phyloP scores from a whole-genome alignment of 2,888 invertebrate species.

The Odontocerum albicorne region DNA sequence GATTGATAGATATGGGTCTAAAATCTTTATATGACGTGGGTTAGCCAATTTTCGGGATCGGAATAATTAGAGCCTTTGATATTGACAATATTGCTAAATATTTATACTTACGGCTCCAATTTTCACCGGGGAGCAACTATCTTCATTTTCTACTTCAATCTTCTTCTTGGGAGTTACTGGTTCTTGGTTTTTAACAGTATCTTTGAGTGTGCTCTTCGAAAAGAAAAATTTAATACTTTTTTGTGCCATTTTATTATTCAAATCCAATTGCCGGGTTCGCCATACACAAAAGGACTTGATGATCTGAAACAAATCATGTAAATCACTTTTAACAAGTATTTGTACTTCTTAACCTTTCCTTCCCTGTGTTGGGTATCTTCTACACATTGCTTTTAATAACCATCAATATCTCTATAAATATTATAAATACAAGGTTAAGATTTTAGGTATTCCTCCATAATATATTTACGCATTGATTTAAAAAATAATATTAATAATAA shows the following conservation, averaged over 20 bases:
- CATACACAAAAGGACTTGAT: not conserved
- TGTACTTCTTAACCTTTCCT: too few relatives aligned
- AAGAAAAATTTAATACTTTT: constrained; percentile 55
- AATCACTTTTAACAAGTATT: too few relatives aligned
- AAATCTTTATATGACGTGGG: too few relatives aligned
- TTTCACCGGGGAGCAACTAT: constrained; percentile 29
- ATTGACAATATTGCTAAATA: not conserved
- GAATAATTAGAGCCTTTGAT: not conserved
- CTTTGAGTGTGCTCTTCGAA: constrained; percentile 35
- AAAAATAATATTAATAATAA: too few relatives aligned
- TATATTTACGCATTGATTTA: too few relatives aligned
- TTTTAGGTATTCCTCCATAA: too few relatives aligned
- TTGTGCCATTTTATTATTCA: constrained; percentile 47
- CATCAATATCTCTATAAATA: too few relatives aligned
- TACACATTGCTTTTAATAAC: too few relatives aligned
- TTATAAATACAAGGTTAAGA: too few relatives aligned
- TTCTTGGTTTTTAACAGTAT: constrained; percentile 3
- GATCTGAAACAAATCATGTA: constrained; percentile 12
- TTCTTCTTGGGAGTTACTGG: constrained; percentile 11
- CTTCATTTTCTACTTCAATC: constrained; percentile 18
- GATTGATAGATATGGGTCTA: too few relatives aligned
- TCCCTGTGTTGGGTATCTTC: too few relatives aligned
- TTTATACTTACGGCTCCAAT: constrained; percentile 18
- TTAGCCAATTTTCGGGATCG: too few relatives aligned
- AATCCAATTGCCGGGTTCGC: not conserved